These are phyloP conservation scores for Coelogynopora nodosa DNA, from an alignment of 2,888 invertebrate genomes.

Conservation along the genomic window DNA sequence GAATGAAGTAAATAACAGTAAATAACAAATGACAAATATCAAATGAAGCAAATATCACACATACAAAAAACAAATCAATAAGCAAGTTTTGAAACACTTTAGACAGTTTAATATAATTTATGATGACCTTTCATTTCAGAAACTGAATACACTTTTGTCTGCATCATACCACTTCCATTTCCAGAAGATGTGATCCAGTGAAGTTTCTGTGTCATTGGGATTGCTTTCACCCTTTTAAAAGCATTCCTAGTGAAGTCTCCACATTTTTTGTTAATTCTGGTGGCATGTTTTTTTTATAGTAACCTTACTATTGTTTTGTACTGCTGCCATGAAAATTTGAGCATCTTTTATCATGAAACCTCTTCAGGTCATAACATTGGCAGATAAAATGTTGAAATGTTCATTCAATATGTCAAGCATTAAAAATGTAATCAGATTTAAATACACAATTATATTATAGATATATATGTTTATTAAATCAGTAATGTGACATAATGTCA, in stretches of 20 bases:
- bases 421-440: neutral
- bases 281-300: neutral
- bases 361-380: neutral
- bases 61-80: neutral
- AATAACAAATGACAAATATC: too few relatives aligned
- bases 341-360: neutral
- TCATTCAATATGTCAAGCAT: neutral
- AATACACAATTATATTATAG: too few relatives aligned
- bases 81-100: neutral
- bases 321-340: neutral
- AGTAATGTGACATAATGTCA: too few relatives aligned
- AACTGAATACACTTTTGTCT: neutral
- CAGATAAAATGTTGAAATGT: neutral
- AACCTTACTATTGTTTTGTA: neutral
- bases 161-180: neutral
- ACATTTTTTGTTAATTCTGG: neutral
- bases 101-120: neutral
- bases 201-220: neutral
- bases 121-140: neutral
- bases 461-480: too few relatives aligned
- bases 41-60: too few relatives aligned
- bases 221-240: neutral
- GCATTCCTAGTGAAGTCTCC: neutral
- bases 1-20: too few relatives aligned
- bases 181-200: neutral